Conservation (phyloP, 2,113 vertebrate species). For the Sylvilagus bachmani region DNA sequence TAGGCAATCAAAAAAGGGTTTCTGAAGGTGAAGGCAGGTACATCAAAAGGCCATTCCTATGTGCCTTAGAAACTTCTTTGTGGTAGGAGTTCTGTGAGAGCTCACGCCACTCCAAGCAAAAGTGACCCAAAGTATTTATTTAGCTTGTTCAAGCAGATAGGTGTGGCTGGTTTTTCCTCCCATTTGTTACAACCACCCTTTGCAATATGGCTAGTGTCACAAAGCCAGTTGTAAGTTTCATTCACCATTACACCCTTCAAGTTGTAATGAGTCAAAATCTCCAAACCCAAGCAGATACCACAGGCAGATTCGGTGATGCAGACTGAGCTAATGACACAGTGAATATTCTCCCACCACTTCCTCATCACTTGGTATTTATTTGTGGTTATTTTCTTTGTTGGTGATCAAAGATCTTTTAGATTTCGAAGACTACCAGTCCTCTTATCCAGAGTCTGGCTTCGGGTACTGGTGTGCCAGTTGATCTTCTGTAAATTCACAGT, state of each 20-base stretch:
- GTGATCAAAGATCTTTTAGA: background rate
- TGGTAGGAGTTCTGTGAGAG: background rate
- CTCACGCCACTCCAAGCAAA: background rate
- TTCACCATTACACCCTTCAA: conserved; percentile 40
- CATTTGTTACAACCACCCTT: conserved; percentile 41
- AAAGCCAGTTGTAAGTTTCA: conserved; percentile 6
- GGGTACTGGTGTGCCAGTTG: background rate
- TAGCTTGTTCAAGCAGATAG: background rate
- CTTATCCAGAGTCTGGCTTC: background rate
- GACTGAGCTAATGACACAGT: background rate
- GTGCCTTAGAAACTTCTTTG: background rate
- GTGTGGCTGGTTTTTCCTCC: conserved; percentile 21
- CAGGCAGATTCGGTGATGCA: background rate
- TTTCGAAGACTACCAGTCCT: background rate
- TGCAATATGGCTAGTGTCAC: conserved; percentile 36
- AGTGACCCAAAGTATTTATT: conserved; percentile 29
- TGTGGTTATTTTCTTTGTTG: background rate
- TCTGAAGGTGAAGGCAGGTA: background rate
- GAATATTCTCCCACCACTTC: background rate
- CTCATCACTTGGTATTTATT: conserved; percentile 5
- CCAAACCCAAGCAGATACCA: conserved; percentile 8
- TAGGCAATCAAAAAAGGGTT: background rate
- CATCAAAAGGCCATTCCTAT: background rate
- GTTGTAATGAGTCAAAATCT: conserved; percentile 43
- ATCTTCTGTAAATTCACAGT: background rate